Base-by-base conservation (phyloP, 2,113 vertebrate species). In the Protobothrops flavoviridis region DNA sequence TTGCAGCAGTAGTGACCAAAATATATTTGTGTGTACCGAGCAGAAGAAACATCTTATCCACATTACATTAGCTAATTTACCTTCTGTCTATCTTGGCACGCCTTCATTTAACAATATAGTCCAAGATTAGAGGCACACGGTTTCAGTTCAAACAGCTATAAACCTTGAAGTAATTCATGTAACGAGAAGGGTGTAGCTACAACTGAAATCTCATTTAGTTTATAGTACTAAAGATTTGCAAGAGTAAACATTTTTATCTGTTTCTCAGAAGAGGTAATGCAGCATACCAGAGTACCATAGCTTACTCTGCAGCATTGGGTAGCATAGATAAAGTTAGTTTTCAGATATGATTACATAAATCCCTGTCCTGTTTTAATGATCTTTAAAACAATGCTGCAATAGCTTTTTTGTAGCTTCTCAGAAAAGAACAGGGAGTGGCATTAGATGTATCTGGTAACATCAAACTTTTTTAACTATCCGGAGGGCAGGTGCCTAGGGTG, bases 271-370 rank as follows among this genome's bases (percentile, higher is more conserved):
- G 43, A 0, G 0, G 61, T 94, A 85, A 53, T 92, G 92, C 85
- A 91, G 43, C 59, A 13, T 90, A 39, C 29, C n/a, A 92, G 33
- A n/a, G 17, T 92, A 86, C 53, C 69, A 29, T 23, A 69, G 29
- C 64, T 69, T 69, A 17, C 29, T 69, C 64, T 69, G 64, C 13
- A 69, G 12, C 86, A 53, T 50, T 95, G 53, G 53, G 9, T 43
- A 85, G 17, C 64, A 39, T 89, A 93, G 94, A 94, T 93, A 95
- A 94, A 91, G 43, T 87, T 89, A 91, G 64, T 92, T 88, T 59
- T 45, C 45, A 94, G 93, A 52, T 81, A 0, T 92, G 33, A 88
- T 61, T 89, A 55, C 81, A 45, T 59, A 50, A 64, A 93, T 53
- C 0, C 0, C 6, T 85, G 94, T 59, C 87, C 29, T 0, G 0